Evolutionary conservation across 2,888 invertebrate species (phyloP).

Genomic region (Drosophila anomalata): DNA sequence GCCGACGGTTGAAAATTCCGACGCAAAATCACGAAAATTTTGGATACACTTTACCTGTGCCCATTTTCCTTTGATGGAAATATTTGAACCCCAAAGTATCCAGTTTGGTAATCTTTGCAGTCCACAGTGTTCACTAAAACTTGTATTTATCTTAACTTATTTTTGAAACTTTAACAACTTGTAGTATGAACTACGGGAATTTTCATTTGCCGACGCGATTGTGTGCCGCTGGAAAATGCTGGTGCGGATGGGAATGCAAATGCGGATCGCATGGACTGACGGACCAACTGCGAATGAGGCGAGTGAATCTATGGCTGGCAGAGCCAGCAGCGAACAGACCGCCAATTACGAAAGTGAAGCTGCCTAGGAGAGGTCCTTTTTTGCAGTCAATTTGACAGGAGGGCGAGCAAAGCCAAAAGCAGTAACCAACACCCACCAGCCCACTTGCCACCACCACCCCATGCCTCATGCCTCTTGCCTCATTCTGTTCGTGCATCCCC

Average conservation of each 20-base stretch:
- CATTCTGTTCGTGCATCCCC: slow-evolving; percentile 13
- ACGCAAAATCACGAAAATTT: not conserved
- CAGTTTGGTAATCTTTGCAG: slow-evolving; percentile 74
- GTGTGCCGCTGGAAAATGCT: slow-evolving; percentile 11
- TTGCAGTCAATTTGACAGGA: slow-evolving; percentile 81
- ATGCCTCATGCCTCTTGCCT: not conserved
- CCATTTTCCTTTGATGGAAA: slow-evolving; percentile 84
- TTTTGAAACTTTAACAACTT: not conserved
- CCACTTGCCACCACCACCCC: slow-evolving; percentile 7
- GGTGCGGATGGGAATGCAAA: slow-evolving; percentile 51
- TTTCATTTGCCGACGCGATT: slow-evolving; percentile 57
- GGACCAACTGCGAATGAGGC: slow-evolving; percentile 79
- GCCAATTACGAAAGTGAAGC: slow-evolving; percentile 82
- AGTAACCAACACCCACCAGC: slow-evolving; percentile 53
- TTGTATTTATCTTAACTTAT: not conserved
- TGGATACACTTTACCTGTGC: slow-evolving; percentile 78
- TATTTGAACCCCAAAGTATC: slow-evolving; percentile 84
- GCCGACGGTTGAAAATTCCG: slow-evolving; percentile 3
- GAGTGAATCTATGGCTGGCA: slow-evolving; percentile 63
- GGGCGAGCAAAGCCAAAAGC: slow-evolving; percentile 79
- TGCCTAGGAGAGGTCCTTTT: slow-evolving; percentile 80
- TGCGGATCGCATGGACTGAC: slow-evolving; percentile 77
- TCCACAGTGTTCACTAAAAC: slow-evolving; percentile 22
- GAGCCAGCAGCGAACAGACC: slow-evolving; percentile 74
- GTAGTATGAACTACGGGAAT: not conserved